phyloP scores from a whole-genome alignment of 1,140 invertebrate genomes.

The Frieseomelitta varia region DNA sequence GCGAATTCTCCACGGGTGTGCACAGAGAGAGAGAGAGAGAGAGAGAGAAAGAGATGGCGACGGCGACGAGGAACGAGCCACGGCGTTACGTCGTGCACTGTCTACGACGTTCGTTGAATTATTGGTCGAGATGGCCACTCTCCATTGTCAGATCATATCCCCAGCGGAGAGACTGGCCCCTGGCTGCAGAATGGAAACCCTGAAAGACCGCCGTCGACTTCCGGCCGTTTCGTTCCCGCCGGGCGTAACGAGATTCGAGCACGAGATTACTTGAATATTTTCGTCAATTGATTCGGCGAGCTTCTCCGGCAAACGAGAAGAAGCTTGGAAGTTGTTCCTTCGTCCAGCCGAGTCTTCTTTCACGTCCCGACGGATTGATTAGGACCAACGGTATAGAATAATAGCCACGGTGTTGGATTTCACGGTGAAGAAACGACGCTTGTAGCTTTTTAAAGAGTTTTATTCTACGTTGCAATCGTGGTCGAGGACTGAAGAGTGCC shows the following conservation, averaged over 20 bases:
- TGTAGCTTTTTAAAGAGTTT: too few species aligned
- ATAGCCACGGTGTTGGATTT: too few species aligned
- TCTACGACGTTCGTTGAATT: conserved; percentile 56
- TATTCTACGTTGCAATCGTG: too few species aligned
- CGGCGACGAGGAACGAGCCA: neutral
- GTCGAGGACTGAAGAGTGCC: too few species aligned
- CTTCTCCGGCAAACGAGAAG: too few species aligned
- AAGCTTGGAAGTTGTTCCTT: neutral
- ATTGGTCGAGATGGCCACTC: conserved; percentile 56
- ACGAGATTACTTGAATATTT: conserved; percentile 53
- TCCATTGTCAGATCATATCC: conserved; percentile 60
- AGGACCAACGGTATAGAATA: too few species aligned
- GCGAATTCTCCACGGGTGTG: too few species aligned
- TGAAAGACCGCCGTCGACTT: neutral
- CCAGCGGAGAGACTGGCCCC: conserved; percentile 19
- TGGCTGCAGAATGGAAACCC: neutral
- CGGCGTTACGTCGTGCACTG: neutral
- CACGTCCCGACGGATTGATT: neutral
- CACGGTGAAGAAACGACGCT: too few species aligned
- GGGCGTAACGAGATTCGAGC: conserved; percentile 47
- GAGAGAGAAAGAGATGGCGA: too few species aligned
- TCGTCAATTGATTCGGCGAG: conserved; percentile 41
- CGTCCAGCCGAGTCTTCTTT: neutral
- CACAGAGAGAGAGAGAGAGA: too few species aligned
- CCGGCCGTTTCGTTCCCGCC: conserved; percentile 2